These are phyloP conservation scores for Lycocerus yunnanus DNA, from an alignment of 2,888 invertebrate species.

Conservation along the genomic window DNA sequence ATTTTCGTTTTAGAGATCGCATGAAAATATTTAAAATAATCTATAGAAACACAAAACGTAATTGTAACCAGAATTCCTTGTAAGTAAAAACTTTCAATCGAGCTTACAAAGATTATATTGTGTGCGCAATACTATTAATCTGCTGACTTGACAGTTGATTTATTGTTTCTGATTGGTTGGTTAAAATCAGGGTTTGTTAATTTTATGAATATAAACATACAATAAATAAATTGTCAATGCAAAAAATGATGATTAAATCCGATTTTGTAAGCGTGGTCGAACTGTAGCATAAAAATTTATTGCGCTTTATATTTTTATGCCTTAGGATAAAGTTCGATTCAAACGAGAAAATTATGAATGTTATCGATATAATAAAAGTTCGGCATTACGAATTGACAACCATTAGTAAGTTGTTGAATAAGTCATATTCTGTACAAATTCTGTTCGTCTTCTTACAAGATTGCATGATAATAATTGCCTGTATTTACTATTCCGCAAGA, in stretches of 20 bases:
- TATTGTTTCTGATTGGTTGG: too few relatives aligned
- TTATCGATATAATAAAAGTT: neutral
- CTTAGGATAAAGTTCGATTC: neutral
- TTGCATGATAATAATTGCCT: neutral
- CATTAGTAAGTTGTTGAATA: neutral
- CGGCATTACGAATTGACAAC: neutral
- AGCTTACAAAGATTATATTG: too few relatives aligned
- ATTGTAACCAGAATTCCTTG: neutral
- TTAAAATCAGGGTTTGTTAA: too few relatives aligned
- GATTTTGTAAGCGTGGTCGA: too few relatives aligned
- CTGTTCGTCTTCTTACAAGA: neutral
- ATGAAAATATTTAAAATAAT: neutral
- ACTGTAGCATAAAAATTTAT: too few relatives aligned
- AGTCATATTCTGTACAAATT: neutral
- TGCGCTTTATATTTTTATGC: neutral
- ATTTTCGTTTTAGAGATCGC: neutral
- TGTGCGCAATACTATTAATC: too few relatives aligned
- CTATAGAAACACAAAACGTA: neutral
- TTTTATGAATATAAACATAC: too few relatives aligned
- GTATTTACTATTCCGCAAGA: neutral
- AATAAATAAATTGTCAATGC: too few relatives aligned
- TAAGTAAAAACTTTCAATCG: neutral
- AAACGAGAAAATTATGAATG: neutral
- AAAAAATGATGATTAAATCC: too few relatives aligned
- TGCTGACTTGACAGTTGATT: too few relatives aligned